Evolutionary conservation across 2,113 vertebrate species (phyloP).

Genomic region (Pterocles gutturalis): DNA sequence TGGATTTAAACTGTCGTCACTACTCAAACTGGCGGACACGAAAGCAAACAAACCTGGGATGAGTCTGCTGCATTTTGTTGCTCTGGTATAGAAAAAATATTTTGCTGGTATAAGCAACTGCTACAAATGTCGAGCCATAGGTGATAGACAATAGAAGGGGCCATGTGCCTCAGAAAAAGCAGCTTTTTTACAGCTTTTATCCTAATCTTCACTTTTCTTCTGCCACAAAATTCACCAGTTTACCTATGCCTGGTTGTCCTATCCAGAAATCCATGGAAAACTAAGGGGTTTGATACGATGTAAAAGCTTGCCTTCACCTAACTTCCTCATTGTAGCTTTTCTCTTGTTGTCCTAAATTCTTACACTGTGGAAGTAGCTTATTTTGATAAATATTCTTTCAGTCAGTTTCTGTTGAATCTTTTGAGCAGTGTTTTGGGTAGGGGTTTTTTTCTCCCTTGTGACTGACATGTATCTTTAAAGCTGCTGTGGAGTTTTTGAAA

Average conservation of each 20-base stretch:
- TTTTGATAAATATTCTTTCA: not conserved
- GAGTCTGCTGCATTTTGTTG: constrained; percentile 97
- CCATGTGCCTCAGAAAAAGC: not conserved
- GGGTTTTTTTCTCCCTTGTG: not conserved
- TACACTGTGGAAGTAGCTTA: not conserved
- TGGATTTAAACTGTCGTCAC: constrained; percentile 95
- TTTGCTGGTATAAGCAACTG: not conserved
- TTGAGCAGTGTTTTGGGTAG: not conserved
- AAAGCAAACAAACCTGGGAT: constrained; percentile 98
- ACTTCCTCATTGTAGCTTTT: not conserved
- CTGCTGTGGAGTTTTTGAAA: not conserved
- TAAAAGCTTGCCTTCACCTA: not conserved
- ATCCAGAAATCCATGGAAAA: not conserved
- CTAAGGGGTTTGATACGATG: not conserved
- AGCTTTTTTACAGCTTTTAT: not conserved
- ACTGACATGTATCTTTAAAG: not conserved
- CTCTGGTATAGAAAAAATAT: constrained; percentile 83
- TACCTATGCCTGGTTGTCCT: not conserved
- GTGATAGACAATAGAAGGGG: not conserved
- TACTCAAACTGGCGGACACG: constrained; percentile 95
- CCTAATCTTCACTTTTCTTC: not conserved
- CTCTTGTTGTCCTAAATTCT: not conserved
- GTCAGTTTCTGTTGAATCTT: not conserved
- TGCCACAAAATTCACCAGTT: not conserved
- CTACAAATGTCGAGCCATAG: not conserved